A percentile compares a stretch with the other conserved stretches of the same genome.
phyloP scores from a whole-genome alignment of 1,140 invertebrate species.

The Drosophila paulistorum region DNA sequence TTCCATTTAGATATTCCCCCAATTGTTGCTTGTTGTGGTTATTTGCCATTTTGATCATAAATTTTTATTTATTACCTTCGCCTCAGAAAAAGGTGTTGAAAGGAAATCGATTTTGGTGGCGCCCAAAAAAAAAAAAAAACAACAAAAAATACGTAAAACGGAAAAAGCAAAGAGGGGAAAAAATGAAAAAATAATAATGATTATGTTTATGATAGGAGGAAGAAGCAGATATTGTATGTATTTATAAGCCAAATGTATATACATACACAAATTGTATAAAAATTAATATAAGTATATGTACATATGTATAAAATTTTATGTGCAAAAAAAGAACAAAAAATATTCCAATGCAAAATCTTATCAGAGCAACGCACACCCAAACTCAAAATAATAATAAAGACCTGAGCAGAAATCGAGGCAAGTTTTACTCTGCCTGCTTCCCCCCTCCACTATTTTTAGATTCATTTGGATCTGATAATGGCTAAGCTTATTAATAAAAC shows the following conservation, averaged over 20 bases:
- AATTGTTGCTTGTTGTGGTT: conserved; percentile 17
- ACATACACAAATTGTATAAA: no score
- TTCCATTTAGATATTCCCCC: conserved; percentile 7
- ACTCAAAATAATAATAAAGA: conserved; percentile 15
- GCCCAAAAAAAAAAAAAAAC: conserved; percentile 19
- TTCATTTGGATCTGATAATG: conserved; percentile 40
- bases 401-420: conserved; percentile 3
- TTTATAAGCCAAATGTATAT: conserved; percentile 28
- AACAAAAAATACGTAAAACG: no score
- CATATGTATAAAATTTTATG: conserved; percentile 30
- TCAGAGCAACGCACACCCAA: conserved; percentile 49
- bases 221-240: conserved; percentile 19
- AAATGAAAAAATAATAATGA: conserved; percentile 25
- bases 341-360: conserved; percentile 50
- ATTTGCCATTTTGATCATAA: conserved; percentile 43
- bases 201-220: conserved; percentile 39
- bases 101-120: conserved; percentile 34
- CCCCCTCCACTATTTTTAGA: conserved; percentile 44
- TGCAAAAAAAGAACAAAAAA: conserved; percentile 36
- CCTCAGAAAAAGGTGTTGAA: conserved; percentile 38
- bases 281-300: conserved; percentile 11
- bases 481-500: conserved; percentile 57
- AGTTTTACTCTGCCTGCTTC: neutral
- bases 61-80: conserved; percentile 43
- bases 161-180: conserved; percentile 2